Evolutionary conservation across 2,113 vertebrate genomes (phyloP).

Genomic region (Pristiophorus japonicus): DNA sequence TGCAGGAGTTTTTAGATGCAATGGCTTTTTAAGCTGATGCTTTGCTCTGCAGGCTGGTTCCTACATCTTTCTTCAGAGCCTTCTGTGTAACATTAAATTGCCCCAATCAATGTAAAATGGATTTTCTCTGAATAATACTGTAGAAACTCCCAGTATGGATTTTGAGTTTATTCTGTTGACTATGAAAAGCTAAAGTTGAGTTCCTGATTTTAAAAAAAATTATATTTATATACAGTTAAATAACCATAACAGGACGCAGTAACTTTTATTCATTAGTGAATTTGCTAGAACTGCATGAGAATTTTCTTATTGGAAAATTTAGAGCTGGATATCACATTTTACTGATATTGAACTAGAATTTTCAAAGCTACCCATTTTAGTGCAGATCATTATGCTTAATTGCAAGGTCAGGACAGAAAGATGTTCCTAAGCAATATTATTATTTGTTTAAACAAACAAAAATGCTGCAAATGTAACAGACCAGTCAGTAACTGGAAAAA

Average conservation of each 20-base stretch:
- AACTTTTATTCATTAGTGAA: not conserved
- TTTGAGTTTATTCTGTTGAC: not conserved
- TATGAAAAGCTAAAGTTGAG: not conserved
- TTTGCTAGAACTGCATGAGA: not conserved
- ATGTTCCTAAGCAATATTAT: not conserved
- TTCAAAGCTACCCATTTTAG: not conserved
- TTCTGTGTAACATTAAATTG: not conserved
- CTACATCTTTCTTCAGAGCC: not conserved
- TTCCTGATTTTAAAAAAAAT: not conserved
- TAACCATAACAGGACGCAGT: not conserved
- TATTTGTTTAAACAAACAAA: not conserved
- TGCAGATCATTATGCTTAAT: not conserved
- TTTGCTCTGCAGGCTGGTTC: not conserved
- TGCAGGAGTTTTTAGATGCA: not conserved
- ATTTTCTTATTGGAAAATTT: not conserved
- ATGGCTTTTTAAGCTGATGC: not conserved
- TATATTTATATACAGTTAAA: not conserved
- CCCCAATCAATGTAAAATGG: not conserved
- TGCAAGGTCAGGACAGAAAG: not conserved
- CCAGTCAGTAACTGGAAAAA: not conserved
- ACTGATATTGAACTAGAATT: not conserved
- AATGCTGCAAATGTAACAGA: not conserved
- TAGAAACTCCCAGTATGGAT: not conserved
- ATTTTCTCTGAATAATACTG: not conserved
- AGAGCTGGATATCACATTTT: not conserved